Conservation (phyloP, 2,888 invertebrate genomes). For the Stegophylla sp. region DNA sequence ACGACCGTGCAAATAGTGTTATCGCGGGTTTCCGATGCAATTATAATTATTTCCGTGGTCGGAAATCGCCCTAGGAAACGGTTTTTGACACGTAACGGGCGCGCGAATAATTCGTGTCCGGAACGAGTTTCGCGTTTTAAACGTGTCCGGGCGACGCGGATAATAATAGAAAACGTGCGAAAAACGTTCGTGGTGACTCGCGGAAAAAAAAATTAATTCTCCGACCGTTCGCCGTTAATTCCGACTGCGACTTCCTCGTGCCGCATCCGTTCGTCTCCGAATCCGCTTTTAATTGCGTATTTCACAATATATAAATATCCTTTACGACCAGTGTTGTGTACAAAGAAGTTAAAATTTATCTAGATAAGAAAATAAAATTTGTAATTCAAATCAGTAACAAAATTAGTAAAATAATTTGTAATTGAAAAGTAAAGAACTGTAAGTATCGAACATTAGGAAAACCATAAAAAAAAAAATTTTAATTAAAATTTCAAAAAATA, state of each 20-base stretch:
- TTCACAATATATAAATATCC: too few species aligned
- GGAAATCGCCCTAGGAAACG: constrained; percentile 27
- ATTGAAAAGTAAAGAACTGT: too few species aligned
- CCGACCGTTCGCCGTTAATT: too few species aligned
- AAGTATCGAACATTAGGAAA: too few species aligned
- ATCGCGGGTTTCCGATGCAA: constrained; percentile 16
- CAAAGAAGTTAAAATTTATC: too few species aligned
- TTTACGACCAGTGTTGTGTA: too few species aligned
- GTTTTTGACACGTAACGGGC: constrained; percentile 43
- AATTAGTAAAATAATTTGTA: too few species aligned
- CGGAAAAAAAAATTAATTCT: neutral
- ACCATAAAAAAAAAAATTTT: too few species aligned
- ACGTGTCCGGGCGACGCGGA: neutral
- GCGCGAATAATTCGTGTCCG: constrained; percentile 10
- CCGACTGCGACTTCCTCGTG: neutral
- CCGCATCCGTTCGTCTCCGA: neutral
- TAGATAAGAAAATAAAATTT: too few species aligned
- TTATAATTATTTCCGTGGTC: constrained; percentile 22
- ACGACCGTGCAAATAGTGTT: constrained; percentile 6
- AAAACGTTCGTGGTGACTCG: neutral
- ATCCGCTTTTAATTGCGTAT: too few species aligned
- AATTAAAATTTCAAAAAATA: too few species aligned
- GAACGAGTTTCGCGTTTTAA: constrained; percentile 9
- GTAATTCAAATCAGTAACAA: too few species aligned
- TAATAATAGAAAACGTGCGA: constrained; percentile 6